Evolutionary conservation across 2,888 invertebrate species (phyloP).

Genomic region (Erebia ligea): DNA sequence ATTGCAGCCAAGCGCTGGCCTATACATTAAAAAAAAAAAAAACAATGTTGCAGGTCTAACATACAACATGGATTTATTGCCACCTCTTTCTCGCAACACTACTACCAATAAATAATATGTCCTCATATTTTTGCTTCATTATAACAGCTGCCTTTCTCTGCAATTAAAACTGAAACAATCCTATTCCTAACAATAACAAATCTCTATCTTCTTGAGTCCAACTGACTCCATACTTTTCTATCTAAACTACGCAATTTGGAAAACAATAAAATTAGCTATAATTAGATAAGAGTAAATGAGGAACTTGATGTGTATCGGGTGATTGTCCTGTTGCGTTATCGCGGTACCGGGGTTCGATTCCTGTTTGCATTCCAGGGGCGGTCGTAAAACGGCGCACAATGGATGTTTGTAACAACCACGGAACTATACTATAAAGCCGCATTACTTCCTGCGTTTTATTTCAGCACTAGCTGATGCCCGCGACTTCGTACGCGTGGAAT

Average conservation of each 20-base stretch:
- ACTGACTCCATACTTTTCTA: background rate
- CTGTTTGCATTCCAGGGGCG: slow-evolving; percentile 69
- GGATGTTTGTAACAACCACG: slow-evolving; percentile 41
- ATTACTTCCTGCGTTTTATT: slow-evolving; percentile 24
- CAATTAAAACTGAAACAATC: background rate
- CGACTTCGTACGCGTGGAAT: no score
- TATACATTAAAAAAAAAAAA: no score
- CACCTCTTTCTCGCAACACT: no score
- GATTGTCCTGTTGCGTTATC: slow-evolving; percentile 54
- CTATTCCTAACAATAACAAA: background rate
- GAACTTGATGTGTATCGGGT: slow-evolving; percentile 43
- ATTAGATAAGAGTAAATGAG: slow-evolving; percentile 41
- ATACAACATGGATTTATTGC: no score
- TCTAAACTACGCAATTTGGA: background rate
- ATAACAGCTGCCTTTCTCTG: slow-evolving; percentile 2
- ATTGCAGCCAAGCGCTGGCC: no score
- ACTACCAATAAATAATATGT: no score
- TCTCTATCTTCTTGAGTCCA: no score
- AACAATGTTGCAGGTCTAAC: no score
- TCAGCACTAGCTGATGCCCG: background rate
- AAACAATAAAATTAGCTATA: slow-evolving; percentile 22
- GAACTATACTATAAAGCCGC: background rate
- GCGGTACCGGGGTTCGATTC: slow-evolving; percentile 58
- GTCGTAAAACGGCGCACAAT: slow-evolving; percentile 66
- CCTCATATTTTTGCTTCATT: background rate